These are phyloP conservation scores for Cairina moschata DNA, from an alignment of 2,113 vertebrate genomes.

Conservation along the genomic window DNA sequence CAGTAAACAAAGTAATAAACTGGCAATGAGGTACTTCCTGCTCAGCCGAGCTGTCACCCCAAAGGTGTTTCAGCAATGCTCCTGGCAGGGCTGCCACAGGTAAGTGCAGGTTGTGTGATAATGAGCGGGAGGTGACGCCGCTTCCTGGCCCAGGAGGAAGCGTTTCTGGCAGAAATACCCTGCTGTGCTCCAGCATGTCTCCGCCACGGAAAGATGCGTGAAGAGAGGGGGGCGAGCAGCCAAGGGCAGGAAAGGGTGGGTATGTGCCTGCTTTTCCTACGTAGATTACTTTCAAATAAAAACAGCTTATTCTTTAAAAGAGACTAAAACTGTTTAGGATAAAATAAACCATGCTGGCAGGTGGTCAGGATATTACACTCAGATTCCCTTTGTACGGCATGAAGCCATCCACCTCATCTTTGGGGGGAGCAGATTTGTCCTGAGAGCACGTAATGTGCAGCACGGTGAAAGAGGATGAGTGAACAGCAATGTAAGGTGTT, in stretches of 20 bases:
- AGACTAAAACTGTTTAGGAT: neutral
- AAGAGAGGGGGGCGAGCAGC: neutral
- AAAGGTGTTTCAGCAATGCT: neutral
- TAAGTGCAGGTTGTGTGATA: constrained; percentile 18
- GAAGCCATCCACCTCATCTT: neutral
- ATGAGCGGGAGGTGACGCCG: constrained; percentile 25
- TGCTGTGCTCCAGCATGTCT: neutral
- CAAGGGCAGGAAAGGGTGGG: neutral
- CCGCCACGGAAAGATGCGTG: neutral
- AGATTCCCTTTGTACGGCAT: neutral
- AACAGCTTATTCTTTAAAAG: neutral
- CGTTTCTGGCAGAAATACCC: neutral
- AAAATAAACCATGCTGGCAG: neutral
- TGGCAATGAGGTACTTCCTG: constrained; percentile 65
- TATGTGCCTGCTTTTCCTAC: neutral
- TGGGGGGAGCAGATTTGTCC: neutral
- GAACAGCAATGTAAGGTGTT: neutral
- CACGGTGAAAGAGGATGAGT: neutral
- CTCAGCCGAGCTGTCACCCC: constrained; percentile 24
- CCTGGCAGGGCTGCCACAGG: constrained; percentile 31
- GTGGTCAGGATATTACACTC: neutral
- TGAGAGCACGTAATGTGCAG: neutral
- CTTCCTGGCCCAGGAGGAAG: constrained; percentile 12
- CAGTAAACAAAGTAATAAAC: constrained; percentile 56
- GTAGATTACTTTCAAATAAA: neutral